Base-by-base conservation (phyloP, 2,888 invertebrate genomes). In the Oscheius sp. region DNA sequence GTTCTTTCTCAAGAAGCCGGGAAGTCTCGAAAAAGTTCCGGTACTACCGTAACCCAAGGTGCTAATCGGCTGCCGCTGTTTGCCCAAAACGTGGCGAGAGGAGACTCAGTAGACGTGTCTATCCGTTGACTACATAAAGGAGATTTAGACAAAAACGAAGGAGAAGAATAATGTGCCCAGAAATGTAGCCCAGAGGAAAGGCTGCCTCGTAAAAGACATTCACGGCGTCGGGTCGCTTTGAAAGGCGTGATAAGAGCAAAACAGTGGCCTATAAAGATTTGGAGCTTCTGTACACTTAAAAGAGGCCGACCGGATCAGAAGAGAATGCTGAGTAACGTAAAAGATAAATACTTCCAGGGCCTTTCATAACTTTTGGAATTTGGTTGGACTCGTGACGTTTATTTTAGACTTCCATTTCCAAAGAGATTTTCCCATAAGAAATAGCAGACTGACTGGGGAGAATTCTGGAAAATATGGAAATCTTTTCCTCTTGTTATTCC, bases 101-200 rank as follows among this genome's bases (percentile, higher is more conserved):
- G 48, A 46, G 48, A 46, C 17, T 50, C n/a, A n/a, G n/a, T n/a
- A n/a, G n/a, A n/a, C n/a, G n/a, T n/a, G 50, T 50, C 42, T 42
- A 15, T 12, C 42, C 42, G 8, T n/a, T 27, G 50, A 17, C 8
- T 20, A 27, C 20, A 50, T 5, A n/a, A n/a, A 50, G 5, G 20
- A 3, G n/a, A 50, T 6, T 27, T 42, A 3, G 12, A 42, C 15
- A 42, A 42, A 6, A 42, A 50, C 20, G 23, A n/a, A 27, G 23
- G 50, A 50, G 25, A 17, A 3, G 23, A 10, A 46, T 10, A 46
- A 20, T 10, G 48, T 48, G 31, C 88, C 12, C 93, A n/a, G 48
- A 46, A 34, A 46, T 48, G 20, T 23, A 20, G 33, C 33, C 48
- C 17, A 34, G 64, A 37, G 58, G n/a, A n/a, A 50, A 34, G 25